phyloP scores from a whole-genome alignment of 1,140 invertebrate species.

The Zaprionus nigranus region DNA sequence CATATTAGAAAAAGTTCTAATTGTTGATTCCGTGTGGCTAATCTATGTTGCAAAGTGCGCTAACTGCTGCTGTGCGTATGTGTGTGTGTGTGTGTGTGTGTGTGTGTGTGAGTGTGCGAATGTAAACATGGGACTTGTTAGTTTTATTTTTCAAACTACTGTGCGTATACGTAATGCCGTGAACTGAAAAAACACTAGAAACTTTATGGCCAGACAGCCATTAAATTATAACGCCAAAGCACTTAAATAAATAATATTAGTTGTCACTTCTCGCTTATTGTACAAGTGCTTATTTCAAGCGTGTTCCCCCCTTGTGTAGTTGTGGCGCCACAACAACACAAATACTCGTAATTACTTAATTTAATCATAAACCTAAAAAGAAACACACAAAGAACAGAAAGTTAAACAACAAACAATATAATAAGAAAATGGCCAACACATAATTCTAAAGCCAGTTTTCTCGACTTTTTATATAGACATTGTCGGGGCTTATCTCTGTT shows the following conservation, averaged over 20 bases:
- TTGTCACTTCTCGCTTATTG: constrained; percentile 2
- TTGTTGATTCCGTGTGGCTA: constrained; percentile 50
- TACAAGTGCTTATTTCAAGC: constrained; percentile 24
- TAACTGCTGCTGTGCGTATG: constrained; percentile 18
- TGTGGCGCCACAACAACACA: constrained; percentile 63
- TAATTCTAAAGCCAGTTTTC: constrained; percentile 32
- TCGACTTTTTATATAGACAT: constrained; percentile 73
- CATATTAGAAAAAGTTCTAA: constrained; percentile 63
- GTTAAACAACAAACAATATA: constrained; percentile 11
- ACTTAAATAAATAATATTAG: constrained; percentile 54
- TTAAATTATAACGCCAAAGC: constrained; percentile 54
- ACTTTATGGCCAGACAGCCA: constrained; percentile 31
- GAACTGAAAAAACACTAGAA: constrained; percentile 21
- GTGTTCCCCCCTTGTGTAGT: not conserved
- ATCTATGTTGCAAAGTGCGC: constrained; percentile 58
- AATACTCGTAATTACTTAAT: constrained; percentile 83
- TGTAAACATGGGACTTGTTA: constrained; percentile 49
- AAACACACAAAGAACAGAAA: constrained; percentile 29
- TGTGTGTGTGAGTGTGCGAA: constrained; percentile 30
- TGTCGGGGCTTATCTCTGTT: constrained; percentile 66
- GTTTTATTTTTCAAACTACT: constrained; percentile 51
- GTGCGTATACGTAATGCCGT: constrained; percentile 62
- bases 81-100: constrained; percentile 17
- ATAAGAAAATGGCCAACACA: constrained; percentile 34
- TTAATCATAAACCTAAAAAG: constrained; percentile 71